Evolutionary conservation across 2,797 vertebrate genomes (phyloP).

Genomic region (Macroramphosus scolopax): DNA sequence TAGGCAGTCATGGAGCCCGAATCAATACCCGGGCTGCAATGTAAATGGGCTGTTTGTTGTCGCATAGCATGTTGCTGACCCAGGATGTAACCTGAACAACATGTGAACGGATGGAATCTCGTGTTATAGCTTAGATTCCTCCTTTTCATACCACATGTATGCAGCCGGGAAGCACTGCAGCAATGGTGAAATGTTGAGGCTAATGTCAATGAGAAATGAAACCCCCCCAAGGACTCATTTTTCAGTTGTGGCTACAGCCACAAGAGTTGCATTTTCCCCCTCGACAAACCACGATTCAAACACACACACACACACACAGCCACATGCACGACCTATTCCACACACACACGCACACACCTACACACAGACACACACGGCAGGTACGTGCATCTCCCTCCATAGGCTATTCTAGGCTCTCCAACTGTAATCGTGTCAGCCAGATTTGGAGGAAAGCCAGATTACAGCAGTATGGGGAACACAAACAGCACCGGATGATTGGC

Average conservation of each 20-base stretch:
- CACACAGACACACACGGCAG: conserved; percentile 1
- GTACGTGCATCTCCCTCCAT: conserved; percentile 23
- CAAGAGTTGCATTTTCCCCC: conserved; percentile 22
- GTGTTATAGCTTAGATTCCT: conserved; percentile 1
- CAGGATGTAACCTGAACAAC: conserved; percentile 24
- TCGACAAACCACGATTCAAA: conserved; percentile 42
- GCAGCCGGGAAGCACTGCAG: conserved; percentile 35
- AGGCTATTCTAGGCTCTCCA: conserved; percentile 6
- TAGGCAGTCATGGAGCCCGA: conserved; percentile 19
- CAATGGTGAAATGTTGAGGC: conserved; percentile 23
- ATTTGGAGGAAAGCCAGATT: conserved; percentile 7
- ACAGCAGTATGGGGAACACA: conserved; percentile 3
- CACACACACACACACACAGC: conserved; percentile 41
- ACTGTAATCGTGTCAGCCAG: conserved; percentile 17
- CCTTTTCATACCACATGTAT: neutral
- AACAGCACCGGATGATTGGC: conserved; percentile 15
- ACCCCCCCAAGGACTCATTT: conserved; percentile 31
- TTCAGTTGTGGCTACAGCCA: conserved; percentile 42
- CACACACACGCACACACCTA: conserved; percentile 9
- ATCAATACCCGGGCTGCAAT: conserved; percentile 36
- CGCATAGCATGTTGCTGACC: conserved; percentile 66
- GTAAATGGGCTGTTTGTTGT: conserved; percentile 58
- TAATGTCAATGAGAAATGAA: conserved; percentile 35
- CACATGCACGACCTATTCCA: conserved; percentile 5
- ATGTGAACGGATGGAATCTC: conserved; percentile 33